These are phyloP conservation scores for Tachycineta bicolor DNA, from an alignment of 2,113 vertebrate species.

Conservation along the genomic window DNA sequence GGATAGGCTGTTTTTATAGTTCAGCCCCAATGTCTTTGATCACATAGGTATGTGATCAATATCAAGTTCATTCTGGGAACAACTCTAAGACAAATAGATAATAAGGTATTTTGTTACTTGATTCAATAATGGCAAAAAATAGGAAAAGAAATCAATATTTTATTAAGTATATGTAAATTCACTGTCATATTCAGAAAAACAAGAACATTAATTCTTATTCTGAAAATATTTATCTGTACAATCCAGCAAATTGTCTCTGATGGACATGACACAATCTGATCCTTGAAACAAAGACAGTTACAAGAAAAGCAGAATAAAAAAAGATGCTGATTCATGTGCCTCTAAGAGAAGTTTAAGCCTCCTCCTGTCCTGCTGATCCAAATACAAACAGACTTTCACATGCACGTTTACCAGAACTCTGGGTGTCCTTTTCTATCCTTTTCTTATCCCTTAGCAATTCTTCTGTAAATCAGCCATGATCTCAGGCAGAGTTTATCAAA, in stretches of 20 bases:
- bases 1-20: background rate
- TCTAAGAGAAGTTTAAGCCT: background rate
- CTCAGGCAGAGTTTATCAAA: background rate
- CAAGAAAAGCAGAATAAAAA: background rate
- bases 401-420: background rate
- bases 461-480: background rate
- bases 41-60: fast-evolving
- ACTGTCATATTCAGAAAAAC: background rate
- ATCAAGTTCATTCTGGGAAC: background rate
- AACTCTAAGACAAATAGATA: background rate
- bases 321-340: background rate
- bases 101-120: background rate
- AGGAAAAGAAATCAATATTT: background rate
- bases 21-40: background rate
- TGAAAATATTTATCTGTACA: background rate
- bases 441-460: background rate
- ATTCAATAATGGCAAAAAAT: background rate
- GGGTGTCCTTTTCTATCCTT: background rate
- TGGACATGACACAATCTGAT: background rate
- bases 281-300: background rate
- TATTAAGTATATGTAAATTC: background rate
- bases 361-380: background rate
- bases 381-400: background rate
- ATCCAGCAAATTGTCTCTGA: background rate
- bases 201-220: background rate